Base-by-base conservation (phyloP, 2,888 invertebrate genomes). In the Tenthredo scrophulariae region DNA sequence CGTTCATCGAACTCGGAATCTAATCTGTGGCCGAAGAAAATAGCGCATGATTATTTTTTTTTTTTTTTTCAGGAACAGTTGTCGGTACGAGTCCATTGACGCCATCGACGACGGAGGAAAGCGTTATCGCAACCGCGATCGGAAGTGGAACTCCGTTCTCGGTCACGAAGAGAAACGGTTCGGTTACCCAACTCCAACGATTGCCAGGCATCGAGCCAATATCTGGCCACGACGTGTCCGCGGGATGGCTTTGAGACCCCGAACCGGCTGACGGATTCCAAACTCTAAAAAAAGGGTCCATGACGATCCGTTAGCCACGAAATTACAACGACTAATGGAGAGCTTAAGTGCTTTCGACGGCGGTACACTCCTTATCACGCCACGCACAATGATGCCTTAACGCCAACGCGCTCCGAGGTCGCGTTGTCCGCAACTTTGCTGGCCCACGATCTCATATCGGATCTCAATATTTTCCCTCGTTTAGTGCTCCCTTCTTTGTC, bases 161-260 rank as follows among this genome's bases (percentile, higher is more conserved):
- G n/a, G 87, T 87, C 75, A 90, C 90, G 85, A 94, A 94, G 89
- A 92, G 93, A 84, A 94, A 94, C 93, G 95, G 95, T 86, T 95
- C 96, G 87, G 95, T 95, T 90, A 94, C 94, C 89, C 94, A 95
- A 90, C 93, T 96, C 89, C 95, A 96, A 88, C 95, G 96, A 91
- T 94, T 97, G 89, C 96, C 96, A 22, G 96, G 96, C 87, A 96
- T 97, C 87, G 96, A 97, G 91, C 96, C 96, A 88, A 94, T 97
- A 89, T 96, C 96, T 93, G 96, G 96, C 1, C 96, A 96, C 93
- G 96, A 96, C 92, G 95, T 95, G 91, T 95, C 96, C 87, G 94
- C 96, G 80, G 96, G 96, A 88, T 96, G 96, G 97, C 95, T 96
- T 87, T 96, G 92, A 93, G 89, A 72, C 86, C 65, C 70, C 54